These are phyloP conservation scores for Vimba vimba DNA, from an alignment of 2,113 vertebrate species.

Conservation along the genomic window DNA sequence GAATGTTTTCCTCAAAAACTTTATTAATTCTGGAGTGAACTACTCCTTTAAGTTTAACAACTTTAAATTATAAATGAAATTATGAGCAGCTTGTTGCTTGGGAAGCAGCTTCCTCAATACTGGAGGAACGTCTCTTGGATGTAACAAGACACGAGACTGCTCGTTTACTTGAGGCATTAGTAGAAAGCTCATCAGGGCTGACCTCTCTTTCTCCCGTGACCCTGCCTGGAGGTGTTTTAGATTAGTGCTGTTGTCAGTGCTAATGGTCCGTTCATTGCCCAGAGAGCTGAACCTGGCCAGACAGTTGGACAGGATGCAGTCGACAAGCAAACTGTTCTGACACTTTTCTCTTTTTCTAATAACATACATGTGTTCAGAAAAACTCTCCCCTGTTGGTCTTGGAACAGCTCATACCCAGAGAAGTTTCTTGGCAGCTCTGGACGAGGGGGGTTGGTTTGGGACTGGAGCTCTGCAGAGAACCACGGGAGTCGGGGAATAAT, in stretches of 20 bases:
- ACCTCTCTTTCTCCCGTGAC: constrained; percentile 27
- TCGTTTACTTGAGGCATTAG: constrained; percentile 34
- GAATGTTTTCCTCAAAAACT: no score
- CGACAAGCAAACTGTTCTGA: background rate
- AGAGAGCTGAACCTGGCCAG: constrained; percentile 9
- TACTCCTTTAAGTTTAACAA: no score
- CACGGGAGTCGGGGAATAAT: constrained; percentile 45
- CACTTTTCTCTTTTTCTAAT: background rate
- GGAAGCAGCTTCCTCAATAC: background rate
- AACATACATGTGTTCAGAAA: constrained; percentile 34
- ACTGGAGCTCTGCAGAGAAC: constrained; percentile 36
- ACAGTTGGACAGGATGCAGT: background rate
- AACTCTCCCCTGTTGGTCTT: constrained; percentile 28
- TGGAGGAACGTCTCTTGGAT: background rate
- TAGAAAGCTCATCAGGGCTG: constrained; percentile 30
- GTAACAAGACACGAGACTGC: constrained; percentile 30
- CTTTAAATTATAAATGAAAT: background rate
- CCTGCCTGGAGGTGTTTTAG: constrained; percentile 47
- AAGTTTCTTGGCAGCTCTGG: constrained; percentile 37
- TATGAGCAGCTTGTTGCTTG: background rate
- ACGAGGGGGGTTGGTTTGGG: constrained; percentile 20
- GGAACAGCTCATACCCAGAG: background rate
- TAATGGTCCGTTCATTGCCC: constrained; percentile 40
- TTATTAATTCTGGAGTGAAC: no score
- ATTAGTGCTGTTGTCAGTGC: constrained; percentile 48